Conservation (phyloP, 2,797 vertebrate genomes). For the Paguma larvata region DNA sequence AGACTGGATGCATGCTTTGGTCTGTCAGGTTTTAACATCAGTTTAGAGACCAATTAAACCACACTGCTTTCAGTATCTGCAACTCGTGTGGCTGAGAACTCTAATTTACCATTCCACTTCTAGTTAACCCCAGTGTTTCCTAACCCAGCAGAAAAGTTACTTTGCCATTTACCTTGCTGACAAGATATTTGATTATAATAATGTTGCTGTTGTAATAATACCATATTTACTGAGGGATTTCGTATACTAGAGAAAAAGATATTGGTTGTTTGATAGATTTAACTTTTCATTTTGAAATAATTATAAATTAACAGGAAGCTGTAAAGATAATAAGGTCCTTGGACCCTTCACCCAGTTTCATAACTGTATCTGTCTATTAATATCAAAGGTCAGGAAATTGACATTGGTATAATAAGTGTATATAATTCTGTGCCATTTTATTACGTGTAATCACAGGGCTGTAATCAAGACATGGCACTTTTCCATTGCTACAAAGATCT, state of each 20-base stretch:
- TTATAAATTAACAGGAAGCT: slow-evolving; percentile 11
- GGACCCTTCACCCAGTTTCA: neutral
- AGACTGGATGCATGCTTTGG: neutral
- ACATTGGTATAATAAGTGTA: neutral
- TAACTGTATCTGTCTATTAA: neutral
- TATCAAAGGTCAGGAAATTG: neutral
- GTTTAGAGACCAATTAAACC: neutral
- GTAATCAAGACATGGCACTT: neutral
- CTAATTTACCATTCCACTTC: neutral
- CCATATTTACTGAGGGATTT: neutral
- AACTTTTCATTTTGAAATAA: slow-evolving; percentile 29
- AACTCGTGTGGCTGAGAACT: neutral
- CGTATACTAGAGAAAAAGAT: neutral
- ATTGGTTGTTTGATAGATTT: neutral
- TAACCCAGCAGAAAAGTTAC: neutral
- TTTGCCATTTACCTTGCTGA: neutral
- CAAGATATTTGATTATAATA: neutral
- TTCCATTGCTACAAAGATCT: neutral
- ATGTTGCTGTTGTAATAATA: neutral
- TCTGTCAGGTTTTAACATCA: neutral
- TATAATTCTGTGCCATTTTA: neutral
- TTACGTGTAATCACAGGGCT: neutral
- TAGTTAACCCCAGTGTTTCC: neutral
- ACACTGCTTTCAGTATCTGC: neutral
- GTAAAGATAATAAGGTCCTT: neutral